Base-by-base conservation (phyloP, 1,140 invertebrate genomes). In the Ylistrum balloti region DNA sequence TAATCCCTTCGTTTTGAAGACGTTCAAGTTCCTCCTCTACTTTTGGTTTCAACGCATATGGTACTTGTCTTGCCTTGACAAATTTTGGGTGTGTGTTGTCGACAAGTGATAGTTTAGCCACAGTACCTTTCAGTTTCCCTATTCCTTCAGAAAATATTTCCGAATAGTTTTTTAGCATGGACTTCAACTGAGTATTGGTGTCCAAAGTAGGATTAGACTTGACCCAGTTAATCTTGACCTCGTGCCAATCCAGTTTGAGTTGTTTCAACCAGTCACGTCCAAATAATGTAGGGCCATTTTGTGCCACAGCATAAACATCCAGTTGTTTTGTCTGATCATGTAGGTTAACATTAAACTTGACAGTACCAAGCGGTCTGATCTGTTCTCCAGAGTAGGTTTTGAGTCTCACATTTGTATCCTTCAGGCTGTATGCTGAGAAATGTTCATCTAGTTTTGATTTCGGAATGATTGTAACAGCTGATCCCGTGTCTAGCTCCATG, bases 11-110 rank as follows among this genome's bases (percentile, higher is more conserved):
- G 91, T 33, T 32, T 22, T 28, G 38, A n/a, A 38, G 86, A 22
- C 48, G 94, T 88, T 88, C 48, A 28, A 96, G 32, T n/a, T 90
- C 88, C 17, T 38, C 87, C 13, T 95, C 93, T 0, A 96, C 92
- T 22, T 90, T 91, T 7, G 35, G 74, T n/a, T 74, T 28, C 9
- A 91, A 3, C 11, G 95, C 90, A 33, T 88, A 90, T 3, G 95
- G 91, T 94, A 95, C 33, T 33, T 88, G 35, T 56, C 45, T 34
- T 28, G 56, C 33, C 86, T 87, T 85, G 17, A 28, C 22, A 17
- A 74, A 74, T 11, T 74, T 74, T 9, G 33, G 33, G 15, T 15
- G 11, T 5, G 56, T n/a, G 17, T 28, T 74, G 41, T 45, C 41
- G 0, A 13, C 41, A 9, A 45, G 1, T 9, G 10, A 17, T 1